Evolutionary conservation across 2,797 vertebrate species (phyloP).

Genomic region (Molossus molossus): DNA sequence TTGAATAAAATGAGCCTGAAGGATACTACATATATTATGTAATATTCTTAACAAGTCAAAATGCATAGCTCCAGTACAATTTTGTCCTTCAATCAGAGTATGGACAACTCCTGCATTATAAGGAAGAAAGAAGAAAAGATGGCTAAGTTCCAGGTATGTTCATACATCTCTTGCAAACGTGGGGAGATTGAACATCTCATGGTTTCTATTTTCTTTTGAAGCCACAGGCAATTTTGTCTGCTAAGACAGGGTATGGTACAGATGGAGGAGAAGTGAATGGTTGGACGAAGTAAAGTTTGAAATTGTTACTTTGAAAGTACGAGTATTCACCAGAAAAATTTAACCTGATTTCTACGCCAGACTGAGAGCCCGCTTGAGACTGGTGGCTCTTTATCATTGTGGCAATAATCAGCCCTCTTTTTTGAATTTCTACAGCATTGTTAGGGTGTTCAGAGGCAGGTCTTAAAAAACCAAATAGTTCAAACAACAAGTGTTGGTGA

Average conservation of each 20-base stretch:
- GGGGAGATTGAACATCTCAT: neutral
- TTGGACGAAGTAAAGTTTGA: neutral
- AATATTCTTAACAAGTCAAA: conserved; percentile 13
- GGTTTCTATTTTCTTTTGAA: neutral
- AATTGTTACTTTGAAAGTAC: neutral
- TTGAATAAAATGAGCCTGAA: neutral
- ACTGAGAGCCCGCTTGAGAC: neutral
- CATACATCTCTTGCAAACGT: neutral
- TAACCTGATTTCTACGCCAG: neutral
- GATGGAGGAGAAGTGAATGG: neutral
- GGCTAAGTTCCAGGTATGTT: neutral
- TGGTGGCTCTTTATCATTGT: neutral
- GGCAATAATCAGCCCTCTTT: neutral
- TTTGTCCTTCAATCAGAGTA: neutral
- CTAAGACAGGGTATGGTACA: neutral
- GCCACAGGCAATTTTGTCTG: neutral
- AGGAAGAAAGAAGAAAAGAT: neutral
- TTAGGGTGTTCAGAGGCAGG: neutral
- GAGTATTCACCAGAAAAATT: neutral
- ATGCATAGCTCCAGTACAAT: neutral
- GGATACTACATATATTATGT: neutral
- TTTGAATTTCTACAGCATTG: neutral
- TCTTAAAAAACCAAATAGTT: neutral
- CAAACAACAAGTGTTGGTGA: no score
- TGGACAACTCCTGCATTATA: neutral